phyloP scores from a whole-genome alignment of 1,140 invertebrate species.

The Trichoplusia ni region DNA sequence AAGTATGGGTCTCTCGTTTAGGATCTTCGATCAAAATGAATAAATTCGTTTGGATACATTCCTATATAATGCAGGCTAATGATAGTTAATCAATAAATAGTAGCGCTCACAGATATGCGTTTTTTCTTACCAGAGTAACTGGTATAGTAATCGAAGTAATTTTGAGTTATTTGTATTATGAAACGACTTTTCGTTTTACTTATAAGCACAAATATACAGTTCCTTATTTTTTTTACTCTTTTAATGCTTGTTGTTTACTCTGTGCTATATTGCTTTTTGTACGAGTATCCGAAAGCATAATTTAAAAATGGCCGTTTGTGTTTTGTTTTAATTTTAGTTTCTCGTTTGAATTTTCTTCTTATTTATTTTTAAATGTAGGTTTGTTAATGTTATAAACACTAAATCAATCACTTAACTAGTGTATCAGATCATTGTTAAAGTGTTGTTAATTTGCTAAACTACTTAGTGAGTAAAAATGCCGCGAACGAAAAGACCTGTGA shows the following conservation, averaged over 20 bases:
- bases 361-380: slow-evolving; percentile 25
- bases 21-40: too few relatives aligned
- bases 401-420: not conserved
- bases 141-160: too few relatives aligned
- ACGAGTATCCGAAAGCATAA: not conserved
- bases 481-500: slow-evolving; percentile 66
- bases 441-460: not conserved
- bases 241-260: not conserved
- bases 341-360: slow-evolving; percentile 27
- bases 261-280: too few relatives aligned
- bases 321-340: slow-evolving; percentile 23
- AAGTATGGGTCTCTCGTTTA: too few relatives aligned
- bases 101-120: too few relatives aligned
- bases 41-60: too few relatives aligned
- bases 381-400: not conserved
- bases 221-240: not conserved
- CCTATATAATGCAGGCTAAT: too few relatives aligned
- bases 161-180: too few relatives aligned
- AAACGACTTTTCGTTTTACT: too few relatives aligned
- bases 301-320: slow-evolving; percentile 40
- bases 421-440: not conserved
- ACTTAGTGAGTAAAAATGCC: slow-evolving; percentile 56
- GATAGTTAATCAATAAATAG: too few relatives aligned
- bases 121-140: too few relatives aligned
- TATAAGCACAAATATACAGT: too few relatives aligned